phyloP scores from a whole-genome alignment of 2,797 vertebrate species.

The Eulemur coronatus region DNA sequence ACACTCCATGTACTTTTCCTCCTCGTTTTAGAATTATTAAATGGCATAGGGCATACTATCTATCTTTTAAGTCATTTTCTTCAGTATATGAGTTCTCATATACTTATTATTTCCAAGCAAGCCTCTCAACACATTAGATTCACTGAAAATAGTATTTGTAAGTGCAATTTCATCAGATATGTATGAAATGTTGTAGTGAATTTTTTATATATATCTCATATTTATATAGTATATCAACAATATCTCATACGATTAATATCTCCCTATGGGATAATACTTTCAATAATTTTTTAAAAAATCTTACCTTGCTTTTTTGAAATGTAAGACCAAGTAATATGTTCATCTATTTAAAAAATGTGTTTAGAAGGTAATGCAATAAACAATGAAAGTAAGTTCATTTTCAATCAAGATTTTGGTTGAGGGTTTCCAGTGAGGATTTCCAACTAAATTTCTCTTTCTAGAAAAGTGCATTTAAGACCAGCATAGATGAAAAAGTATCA shows the following conservation, averaged over 20 bases:
- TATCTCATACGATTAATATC: not conserved
- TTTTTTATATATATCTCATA: not conserved
- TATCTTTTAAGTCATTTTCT: constrained; percentile 3
- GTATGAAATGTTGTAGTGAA: not conserved
- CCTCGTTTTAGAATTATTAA: constrained; percentile 45
- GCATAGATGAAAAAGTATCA: not conserved
- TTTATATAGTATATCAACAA: not conserved
- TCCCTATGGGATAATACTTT: not conserved
- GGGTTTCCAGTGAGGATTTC: not conserved
- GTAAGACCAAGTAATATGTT: not conserved
- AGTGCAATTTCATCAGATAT: not conserved
- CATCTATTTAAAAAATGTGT: not conserved
- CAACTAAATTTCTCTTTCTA: not conserved
- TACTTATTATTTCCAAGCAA: not conserved
- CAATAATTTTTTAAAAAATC: not conserved
- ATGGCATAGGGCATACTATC: not conserved
- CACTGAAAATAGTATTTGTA: not conserved
- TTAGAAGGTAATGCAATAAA: not conserved
- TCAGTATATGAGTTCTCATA: not conserved
- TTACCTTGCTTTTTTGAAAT: not conserved
- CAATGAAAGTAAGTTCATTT: not conserved
- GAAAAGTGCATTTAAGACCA: not conserved
- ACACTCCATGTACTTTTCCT: not conserved
- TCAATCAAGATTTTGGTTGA: not conserved
- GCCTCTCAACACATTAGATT: not conserved